Evolutionary conservation across 2,113 vertebrate genomes (phyloP).

Genomic region (Colinus virginianus): DNA sequence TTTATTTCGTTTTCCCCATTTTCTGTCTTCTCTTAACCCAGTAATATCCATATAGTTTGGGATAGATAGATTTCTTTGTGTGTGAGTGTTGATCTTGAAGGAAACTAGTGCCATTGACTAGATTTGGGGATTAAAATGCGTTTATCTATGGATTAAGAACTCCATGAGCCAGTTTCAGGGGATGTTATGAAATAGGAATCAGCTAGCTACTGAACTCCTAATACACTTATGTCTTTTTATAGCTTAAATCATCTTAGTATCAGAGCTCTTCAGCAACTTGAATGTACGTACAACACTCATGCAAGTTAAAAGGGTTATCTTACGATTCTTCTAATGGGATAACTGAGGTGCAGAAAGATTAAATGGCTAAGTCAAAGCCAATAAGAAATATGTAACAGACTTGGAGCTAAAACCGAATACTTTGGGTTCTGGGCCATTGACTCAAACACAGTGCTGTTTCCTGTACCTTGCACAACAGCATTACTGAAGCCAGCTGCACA

Average conservation of each 20-base stretch:
- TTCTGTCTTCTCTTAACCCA: constrained; percentile 2
- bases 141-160: constrained; percentile 44
- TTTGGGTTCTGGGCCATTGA: background rate
- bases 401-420: background rate
- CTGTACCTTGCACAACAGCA: background rate
- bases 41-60: background rate
- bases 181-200: constrained; percentile 31
- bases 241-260: constrained; percentile 46
- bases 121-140: constrained; percentile 46
- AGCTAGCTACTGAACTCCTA: constrained; percentile 37
- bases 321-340: constrained; percentile 10
- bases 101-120: background rate
- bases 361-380: constrained; percentile 2
- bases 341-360: constrained; percentile 30
- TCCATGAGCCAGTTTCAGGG: constrained; percentile 18
- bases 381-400: background rate
- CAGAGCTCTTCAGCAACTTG: constrained; percentile 43
- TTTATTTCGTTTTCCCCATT: background rate
- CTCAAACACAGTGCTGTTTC: background rate
- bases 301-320: constrained; percentile 51
- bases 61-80: background rate
- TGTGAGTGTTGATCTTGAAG: background rate
- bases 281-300: constrained; percentile 15
- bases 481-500: background rate
- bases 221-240: constrained; percentile 34